Base-by-base conservation (phyloP, 2,888 invertebrate species). In the Drosophila subsilvestris region DNA sequence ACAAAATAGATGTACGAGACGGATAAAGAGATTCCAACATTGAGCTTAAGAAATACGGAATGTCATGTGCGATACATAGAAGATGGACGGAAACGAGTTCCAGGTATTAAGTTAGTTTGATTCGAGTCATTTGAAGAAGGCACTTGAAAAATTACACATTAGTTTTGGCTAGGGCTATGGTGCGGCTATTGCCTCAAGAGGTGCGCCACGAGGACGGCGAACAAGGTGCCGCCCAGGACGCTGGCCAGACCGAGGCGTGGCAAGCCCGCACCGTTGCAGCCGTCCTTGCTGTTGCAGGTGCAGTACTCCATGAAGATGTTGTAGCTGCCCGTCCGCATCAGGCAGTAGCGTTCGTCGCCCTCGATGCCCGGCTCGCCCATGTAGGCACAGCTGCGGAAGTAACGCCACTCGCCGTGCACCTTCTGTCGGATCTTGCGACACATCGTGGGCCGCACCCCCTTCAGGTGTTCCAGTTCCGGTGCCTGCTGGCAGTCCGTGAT, bases 241-340 rank as follows among this genome's bases (percentile, higher is more conserved):
- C 54, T 43, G 27, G 68, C 0, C 18, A 56, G 51, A 67, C 74
- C 90, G 0, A 93, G 92, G 29, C 83, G 85, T 17, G 92, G 90
- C 10, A 91, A 74, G 1, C 93, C 90, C 0, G 95, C 95, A 2
- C 94, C 92, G 91, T 98, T 98, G 90, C 98, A 98, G 0, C 98
- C 98, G 91, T 98, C 97, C 92, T 98, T 98, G 87, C 96, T 97
- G 85, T 96, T 96, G 69, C 98, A 98, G 0, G 97, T 97, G 90
- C 98, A 98, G 87, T 96, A 97, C 92, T 98, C 98, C 93, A 97
- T 95, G 90, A 98, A 98, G 78, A 98, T 97, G 90, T 98, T 97
- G 92, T 97, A 97, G 1, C 97, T 97, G 20, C 98, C 98, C 0
- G 97, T 97, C 85, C 97, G 94, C 96, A 98, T 96, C 12, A 97